Evolutionary conservation across 2,888 invertebrate genomes (phyloP).

Genomic region (Sinhomidia bicolor): DNA sequence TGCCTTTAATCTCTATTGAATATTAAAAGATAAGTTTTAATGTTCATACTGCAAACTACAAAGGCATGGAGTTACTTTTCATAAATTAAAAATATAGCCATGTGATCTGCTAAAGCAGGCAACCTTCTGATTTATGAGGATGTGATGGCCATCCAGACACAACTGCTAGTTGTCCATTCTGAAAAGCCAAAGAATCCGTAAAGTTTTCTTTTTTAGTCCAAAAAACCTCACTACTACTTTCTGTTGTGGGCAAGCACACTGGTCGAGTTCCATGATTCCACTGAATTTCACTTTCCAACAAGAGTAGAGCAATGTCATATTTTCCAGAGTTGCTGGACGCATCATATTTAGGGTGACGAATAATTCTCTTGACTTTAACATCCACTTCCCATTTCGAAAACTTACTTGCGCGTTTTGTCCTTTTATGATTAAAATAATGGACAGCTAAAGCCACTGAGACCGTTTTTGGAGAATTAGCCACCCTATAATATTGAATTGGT

Average conservation of each 20-base stretch:
- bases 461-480: slow-evolving; percentile 49
- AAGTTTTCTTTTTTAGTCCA: slow-evolving; percentile 57
- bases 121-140: too few relatives aligned
- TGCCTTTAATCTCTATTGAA: not conserved
- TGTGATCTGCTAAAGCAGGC: not conserved
- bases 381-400: slow-evolving; percentile 46
- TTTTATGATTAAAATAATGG: slow-evolving; percentile 24
- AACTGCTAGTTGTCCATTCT: slow-evolving; percentile 84
- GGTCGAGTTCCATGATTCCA: slow-evolving; percentile 88
- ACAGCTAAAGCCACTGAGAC: slow-evolving; percentile 57
- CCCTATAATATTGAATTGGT: slow-evolving; percentile 32
- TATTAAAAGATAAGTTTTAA: not conserved
- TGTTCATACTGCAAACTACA: too few relatives aligned
- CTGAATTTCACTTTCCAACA: slow-evolving; percentile 86
- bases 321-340: slow-evolving; percentile 75
- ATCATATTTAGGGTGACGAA: slow-evolving; percentile 59
- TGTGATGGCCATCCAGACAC: slow-evolving; percentile 89
- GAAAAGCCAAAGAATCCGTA: not conserved
- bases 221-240: too few relatives aligned
- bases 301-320: slow-evolving; percentile 88
- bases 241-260: slow-evolving; percentile 87
- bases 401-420: not conserved
- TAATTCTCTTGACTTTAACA: slow-evolving; percentile 54
- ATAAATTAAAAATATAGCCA: too few relatives aligned
- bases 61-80: too few relatives aligned